Evolutionary conservation across 2,888 invertebrate genomes (phyloP).

Genomic region (Sarcophaga subvicina): DNA sequence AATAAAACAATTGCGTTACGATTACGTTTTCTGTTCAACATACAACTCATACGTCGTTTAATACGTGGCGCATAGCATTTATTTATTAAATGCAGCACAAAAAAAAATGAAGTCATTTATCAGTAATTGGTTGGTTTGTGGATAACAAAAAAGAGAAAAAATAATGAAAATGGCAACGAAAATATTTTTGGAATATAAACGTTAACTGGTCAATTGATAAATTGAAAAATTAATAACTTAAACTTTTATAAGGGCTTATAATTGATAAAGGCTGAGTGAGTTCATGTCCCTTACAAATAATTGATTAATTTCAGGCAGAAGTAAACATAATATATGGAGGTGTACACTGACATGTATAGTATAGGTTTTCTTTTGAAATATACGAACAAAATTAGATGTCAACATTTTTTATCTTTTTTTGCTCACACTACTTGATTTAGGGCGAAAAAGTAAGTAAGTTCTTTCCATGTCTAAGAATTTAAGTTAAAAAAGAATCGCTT

Average conservation of each 20-base stretch:
- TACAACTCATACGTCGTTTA: too few species aligned
- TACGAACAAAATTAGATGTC: too few species aligned
- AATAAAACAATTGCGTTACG: constrained; percentile 24
- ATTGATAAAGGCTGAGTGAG: constrained; percentile 20
- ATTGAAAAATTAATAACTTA: constrained; percentile 27
- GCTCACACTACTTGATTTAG: too few species aligned
- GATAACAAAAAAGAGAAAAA: background rate
- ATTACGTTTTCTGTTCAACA: background rate
- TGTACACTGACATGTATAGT: too few species aligned
- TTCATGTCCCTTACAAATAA: constrained; percentile 5
- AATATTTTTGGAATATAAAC: constrained; percentile 8
- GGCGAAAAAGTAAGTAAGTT: too few species aligned
- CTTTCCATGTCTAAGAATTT: too few species aligned
- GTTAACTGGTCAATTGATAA: constrained; percentile 51
- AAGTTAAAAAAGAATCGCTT: too few species aligned
- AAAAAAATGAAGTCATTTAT: constrained; percentile 46
- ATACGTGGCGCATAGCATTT: background rate
- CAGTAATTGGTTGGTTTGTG: constrained; percentile 31
- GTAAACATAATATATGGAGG: background rate
- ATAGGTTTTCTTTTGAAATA: too few species aligned
- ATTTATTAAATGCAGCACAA: background rate
- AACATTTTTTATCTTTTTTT: too few species aligned
- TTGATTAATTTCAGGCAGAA: background rate
- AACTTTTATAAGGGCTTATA: constrained; percentile 29
- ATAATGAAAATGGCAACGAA: too few species aligned